Base-by-base conservation (phyloP, 1,140 invertebrate species). In the Philotrypesis tridentata region DNA sequence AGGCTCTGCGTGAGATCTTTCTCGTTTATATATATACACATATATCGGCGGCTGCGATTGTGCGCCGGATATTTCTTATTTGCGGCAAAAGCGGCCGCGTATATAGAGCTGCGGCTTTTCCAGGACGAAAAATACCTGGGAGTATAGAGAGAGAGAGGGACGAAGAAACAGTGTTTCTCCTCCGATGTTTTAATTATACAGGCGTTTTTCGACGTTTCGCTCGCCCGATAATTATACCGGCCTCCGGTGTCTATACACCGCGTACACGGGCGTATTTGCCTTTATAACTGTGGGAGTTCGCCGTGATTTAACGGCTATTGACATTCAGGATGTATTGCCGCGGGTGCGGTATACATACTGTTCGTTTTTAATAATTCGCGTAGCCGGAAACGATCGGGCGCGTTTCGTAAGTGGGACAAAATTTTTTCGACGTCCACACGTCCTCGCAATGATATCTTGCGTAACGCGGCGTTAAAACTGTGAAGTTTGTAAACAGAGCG, bases 1-100 rank as follows among this genome's bases (percentile, higher is more conserved):
- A 55, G 1, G 77, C 17, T 21, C 70, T 80, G 79, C 79, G 79
- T 81, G 79, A 81, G 79, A 81, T 74, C 61, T 48, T 80, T 67
- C 37, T 65, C 25, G n/a, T n/a, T 14, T 78, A 65, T 68, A 68
- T 29, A 65, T 8, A 43, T 31, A 61, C 4, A 65, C 2, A 61
- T 23, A 21, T 37, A n/a, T 40, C 14, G 23, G 27, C 33, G n/a
- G 31, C 43, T 7, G 3, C 29, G 67, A 74, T 80, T 80, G 55
- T 68, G 21, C 71, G 17, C 4, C 21, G 78, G 78, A 73, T 80
- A 74, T 68, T 74, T 80, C 71, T 74, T 74, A 68, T 80, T 73
- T 63, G 61, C 12, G 43, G 43, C 67, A 27, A 67, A 11, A 5
- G 23, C 74, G 12, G n/a, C n/a, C n/a, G n/a, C n/a, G 73, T 21